Conservation (phyloP, 2,113 vertebrate species). For the Campylomormyrus numenius region DNA sequence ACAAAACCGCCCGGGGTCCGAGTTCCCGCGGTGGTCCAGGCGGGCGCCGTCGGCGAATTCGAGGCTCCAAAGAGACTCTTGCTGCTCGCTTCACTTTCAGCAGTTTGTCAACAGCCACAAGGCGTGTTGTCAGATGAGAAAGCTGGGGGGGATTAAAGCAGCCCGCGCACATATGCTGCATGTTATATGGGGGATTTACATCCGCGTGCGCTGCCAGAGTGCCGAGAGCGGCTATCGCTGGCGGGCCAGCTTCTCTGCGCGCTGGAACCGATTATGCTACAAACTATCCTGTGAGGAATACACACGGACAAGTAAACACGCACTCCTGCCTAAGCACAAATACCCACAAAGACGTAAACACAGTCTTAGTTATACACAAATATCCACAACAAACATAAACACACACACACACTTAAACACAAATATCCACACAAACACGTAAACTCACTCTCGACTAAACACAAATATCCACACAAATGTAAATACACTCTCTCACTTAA, state of each 20-base stretch:
- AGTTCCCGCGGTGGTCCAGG: not conserved
- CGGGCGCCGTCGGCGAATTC: not conserved
- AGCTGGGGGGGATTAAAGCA: slow-evolving; percentile 41
- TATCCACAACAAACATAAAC: not conserved
- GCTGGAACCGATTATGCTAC: slow-evolving; percentile 40
- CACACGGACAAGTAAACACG: not conserved
- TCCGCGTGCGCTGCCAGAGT: slow-evolving; percentile 41
- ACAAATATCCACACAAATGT: not conserved
- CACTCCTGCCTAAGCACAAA: not conserved
- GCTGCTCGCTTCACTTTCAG: slow-evolving; percentile 47
- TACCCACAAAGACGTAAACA: not conserved
- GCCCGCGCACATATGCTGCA: slow-evolving; percentile 26
- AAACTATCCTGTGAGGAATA: not conserved
- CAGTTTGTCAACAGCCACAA: slow-evolving; percentile 60
- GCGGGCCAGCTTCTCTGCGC: not conserved
- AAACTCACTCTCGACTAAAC: not conserved
- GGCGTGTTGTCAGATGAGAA: slow-evolving; percentile 53
- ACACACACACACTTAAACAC: not conserved
- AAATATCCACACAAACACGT: not conserved
- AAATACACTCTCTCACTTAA: not conserved
- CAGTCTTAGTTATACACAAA: not conserved
- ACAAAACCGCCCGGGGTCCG: not conserved
- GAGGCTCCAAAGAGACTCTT: slow-evolving; percentile 40
- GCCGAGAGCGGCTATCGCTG: slow-evolving; percentile 25
- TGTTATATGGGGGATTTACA: slow-evolving; percentile 48